Conservation (phyloP, 2,113 vertebrate species). For the Vidua macroura region DNA sequence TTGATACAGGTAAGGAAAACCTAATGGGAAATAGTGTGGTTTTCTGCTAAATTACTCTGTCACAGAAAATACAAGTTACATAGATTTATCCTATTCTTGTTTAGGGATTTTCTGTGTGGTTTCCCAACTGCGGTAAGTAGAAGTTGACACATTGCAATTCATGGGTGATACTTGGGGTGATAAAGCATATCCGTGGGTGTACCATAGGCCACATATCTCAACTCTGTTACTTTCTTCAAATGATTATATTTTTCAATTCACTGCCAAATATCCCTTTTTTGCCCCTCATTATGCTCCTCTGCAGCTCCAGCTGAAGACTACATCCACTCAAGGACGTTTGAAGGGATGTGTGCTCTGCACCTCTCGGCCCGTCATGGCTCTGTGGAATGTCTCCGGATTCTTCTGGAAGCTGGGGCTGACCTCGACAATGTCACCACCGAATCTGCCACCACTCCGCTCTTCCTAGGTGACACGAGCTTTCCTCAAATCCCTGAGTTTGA, state of each 20-base stretch:
- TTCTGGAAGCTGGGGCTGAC: slow-evolving; percentile 80
- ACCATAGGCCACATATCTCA: fast-evolving
- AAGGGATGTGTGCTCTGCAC: slow-evolving; percentile 83
- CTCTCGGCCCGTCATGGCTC: slow-evolving; percentile 82
- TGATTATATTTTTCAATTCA: background rate
- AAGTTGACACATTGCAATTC: background rate
- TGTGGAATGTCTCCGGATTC: slow-evolving; percentile 68
- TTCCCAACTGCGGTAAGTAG: background rate
- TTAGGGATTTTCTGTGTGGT: background rate
- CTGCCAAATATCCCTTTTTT: background rate
- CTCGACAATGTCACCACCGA: slow-evolving; percentile 82
- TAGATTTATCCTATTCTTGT: fast-evolving
- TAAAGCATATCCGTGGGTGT: fast-evolving
- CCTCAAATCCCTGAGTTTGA: background rate
- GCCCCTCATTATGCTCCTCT: background rate
- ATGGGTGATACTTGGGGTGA: too few relatives aligned
- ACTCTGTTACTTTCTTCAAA: background rate
- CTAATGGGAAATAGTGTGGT: fast-evolving
- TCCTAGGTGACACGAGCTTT: slow-evolving; percentile 78
- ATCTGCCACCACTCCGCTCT: slow-evolving; percentile 80
- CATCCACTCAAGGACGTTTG: slow-evolving; percentile 82
- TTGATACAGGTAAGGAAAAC: slow-evolving; percentile 73
- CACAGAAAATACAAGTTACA: background rate
- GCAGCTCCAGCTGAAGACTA: slow-evolving; percentile 72
- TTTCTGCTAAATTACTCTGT: background rate